These are phyloP conservation scores for Eupithecia abbreviata DNA, from an alignment of 2,888 invertebrate species.

Conservation along the genomic window DNA sequence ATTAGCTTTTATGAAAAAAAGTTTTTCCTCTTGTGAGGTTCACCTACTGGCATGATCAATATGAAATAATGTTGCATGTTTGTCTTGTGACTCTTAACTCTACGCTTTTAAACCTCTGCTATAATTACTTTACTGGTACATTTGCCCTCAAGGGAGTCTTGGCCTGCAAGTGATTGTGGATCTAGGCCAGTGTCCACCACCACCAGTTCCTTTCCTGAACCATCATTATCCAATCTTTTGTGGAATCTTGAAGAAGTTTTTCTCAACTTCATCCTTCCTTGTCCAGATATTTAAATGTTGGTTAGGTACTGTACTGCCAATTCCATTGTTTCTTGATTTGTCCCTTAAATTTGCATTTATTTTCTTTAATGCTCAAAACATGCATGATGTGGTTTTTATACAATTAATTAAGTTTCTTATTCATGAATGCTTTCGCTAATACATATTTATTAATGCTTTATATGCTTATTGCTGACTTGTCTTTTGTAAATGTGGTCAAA, in stretches of 20 bases:
- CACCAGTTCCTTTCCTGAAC: not conserved
- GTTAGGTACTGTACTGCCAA: not conserved
- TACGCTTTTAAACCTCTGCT: not conserved
- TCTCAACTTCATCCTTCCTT: not conserved
- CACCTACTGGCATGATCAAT: not conserved
- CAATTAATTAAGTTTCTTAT: not conserved
- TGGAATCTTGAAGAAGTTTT: not conserved
- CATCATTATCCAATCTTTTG: not conserved
- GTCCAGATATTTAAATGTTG: not conserved
- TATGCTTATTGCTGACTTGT: not conserved
- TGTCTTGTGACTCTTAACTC: not conserved
- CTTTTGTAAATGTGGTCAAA: not conserved
- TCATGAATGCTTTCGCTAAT: not conserved
- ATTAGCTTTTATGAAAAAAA: not conserved
- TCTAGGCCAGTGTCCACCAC: not conserved
- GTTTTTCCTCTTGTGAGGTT: not conserved
- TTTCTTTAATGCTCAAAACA: not conserved
- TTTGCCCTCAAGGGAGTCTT: not conserved
- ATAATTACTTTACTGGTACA: not conserved
- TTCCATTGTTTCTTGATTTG: not conserved
- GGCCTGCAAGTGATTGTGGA: not conserved
- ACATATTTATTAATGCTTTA: not conserved
- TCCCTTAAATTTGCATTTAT: not conserved
- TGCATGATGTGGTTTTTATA: not conserved
- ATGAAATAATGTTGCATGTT: not conserved